Conservation (phyloP, 2,113 vertebrate genomes). For the Meles meles region DNA sequence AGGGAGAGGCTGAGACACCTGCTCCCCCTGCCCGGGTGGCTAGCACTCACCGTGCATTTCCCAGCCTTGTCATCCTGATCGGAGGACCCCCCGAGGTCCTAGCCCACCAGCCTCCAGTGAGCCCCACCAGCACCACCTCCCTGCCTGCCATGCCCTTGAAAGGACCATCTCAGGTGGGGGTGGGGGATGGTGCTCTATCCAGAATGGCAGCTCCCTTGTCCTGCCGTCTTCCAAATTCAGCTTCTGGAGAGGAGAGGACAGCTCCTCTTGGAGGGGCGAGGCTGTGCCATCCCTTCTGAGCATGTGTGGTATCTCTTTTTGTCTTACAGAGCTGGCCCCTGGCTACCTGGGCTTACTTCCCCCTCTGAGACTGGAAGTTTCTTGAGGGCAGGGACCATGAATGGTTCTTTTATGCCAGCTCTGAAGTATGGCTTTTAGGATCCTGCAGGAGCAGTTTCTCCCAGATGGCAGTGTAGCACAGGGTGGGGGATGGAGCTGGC, state of each 20-base stretch:
- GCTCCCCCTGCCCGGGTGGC: conserved; percentile 4
- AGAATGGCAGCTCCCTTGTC: not conserved
- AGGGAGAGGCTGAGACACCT: conserved; percentile 48
- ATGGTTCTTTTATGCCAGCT: not conserved
- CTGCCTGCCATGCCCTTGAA: not conserved
- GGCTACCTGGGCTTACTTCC: not conserved
- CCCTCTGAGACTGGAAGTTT: not conserved
- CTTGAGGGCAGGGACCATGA: too few relatives aligned
- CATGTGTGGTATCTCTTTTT: not conserved
- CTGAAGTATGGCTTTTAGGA: not conserved
- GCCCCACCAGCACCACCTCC: not conserved
- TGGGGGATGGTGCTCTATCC: too few relatives aligned
- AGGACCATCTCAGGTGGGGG: not conserved
- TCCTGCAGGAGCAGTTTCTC: not conserved
- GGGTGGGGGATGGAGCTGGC: not conserved
- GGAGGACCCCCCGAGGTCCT: not conserved
- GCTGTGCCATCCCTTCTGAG: not conserved
- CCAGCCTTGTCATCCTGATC: not conserved
- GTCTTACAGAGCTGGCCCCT: not conserved
- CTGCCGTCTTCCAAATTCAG: not conserved
- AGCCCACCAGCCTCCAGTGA: not conserved
- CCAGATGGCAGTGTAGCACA: not conserved
- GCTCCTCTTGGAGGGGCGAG: rapidly evolving
- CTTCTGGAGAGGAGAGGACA: not conserved
- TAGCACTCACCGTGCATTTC: not conserved